These are phyloP conservation scores for Hippoglossus stenolepis DNA, from an alignment of 2,113 vertebrate genomes.

Conservation along the genomic window DNA sequence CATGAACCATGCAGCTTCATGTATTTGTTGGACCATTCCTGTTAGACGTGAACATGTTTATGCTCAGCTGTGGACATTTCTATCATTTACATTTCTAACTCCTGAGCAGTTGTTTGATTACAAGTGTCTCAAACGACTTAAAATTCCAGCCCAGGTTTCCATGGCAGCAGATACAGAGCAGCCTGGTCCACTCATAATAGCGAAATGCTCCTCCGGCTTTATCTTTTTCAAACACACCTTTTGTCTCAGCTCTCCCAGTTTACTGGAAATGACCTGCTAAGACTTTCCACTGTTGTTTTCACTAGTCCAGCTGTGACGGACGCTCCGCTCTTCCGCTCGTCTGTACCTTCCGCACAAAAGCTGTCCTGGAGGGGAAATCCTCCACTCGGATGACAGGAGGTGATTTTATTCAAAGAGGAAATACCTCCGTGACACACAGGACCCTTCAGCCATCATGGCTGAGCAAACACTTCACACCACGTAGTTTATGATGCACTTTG, in stretches of 20 bases:
- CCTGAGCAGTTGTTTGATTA: constrained; percentile 12
- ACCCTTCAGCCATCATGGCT: constrained; percentile 37
- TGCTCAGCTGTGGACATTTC: not conserved
- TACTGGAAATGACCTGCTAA: constrained; percentile 54
- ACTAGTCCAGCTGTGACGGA: constrained; percentile 45
- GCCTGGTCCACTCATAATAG: not conserved
- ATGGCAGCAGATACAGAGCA: constrained; percentile 1
- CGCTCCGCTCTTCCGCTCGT: constrained; percentile 54
- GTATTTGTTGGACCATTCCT: too few relatives aligned
- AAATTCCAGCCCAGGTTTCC: constrained; percentile 17
- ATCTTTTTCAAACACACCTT: constrained; percentile 24
- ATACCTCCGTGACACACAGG: constrained; percentile 56
- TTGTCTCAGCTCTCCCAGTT: constrained; percentile 16
- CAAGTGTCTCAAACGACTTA: not conserved
- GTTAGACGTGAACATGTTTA: not conserved
- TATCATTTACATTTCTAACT: not conserved
- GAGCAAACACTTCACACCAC: constrained; percentile 29
- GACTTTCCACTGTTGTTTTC: constrained; percentile 65
- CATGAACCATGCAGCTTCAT: too few relatives aligned
- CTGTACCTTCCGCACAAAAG: constrained; percentile 66
- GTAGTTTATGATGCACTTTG: constrained; percentile 24
- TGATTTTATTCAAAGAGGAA: constrained; percentile 66
- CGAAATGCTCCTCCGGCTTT: constrained; percentile 40
- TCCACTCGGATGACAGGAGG: constrained; percentile 58
- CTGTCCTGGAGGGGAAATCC: constrained; percentile 75